These are phyloP conservation scores for Thymallus thymallus DNA, from an alignment of 2,113 vertebrate species.

Conservation along the genomic window DNA sequence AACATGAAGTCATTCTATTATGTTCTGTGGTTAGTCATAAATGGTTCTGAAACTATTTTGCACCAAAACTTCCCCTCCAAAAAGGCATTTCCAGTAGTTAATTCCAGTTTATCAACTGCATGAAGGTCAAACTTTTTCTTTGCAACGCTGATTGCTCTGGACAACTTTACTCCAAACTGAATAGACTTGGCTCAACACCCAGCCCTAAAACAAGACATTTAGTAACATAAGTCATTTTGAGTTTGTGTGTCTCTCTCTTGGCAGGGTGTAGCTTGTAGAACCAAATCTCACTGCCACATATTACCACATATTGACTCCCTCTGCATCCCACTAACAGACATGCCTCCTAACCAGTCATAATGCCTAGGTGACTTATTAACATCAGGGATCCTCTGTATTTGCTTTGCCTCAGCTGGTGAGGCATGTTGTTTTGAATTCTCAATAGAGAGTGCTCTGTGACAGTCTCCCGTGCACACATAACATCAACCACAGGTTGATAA, in stretches of 20 bases:
- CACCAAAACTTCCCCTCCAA: no score
- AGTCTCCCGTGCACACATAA: no score
- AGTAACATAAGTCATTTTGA: constrained; percentile 2
- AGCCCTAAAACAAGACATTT: not conserved
- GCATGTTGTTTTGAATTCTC: not conserved
- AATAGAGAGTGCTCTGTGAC: no score
- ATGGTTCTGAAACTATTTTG: no score
- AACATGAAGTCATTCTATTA: no score
- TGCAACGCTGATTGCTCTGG: no score
- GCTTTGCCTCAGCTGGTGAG: not conserved
- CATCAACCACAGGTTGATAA: no score
- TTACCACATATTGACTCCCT: constrained; percentile 28
- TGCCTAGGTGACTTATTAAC: constrained; percentile 10
- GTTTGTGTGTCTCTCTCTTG: constrained; percentile 2
- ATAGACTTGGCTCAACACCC: not conserved
- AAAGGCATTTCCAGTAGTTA: no score
- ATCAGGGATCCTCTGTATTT: constrained; percentile 38
- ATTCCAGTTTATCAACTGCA: no score
- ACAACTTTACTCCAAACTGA: not conserved
- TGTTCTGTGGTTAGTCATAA: no score
- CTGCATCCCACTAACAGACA: constrained; percentile 26
- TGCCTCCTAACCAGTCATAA: constrained; percentile 28
- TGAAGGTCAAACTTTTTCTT: no score
- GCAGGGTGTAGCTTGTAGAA: not conserved
- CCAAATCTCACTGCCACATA: constrained; percentile 32